phyloP scores from a whole-genome alignment of 2,888 invertebrate genomes.

The Coleophora flavipennella region DNA sequence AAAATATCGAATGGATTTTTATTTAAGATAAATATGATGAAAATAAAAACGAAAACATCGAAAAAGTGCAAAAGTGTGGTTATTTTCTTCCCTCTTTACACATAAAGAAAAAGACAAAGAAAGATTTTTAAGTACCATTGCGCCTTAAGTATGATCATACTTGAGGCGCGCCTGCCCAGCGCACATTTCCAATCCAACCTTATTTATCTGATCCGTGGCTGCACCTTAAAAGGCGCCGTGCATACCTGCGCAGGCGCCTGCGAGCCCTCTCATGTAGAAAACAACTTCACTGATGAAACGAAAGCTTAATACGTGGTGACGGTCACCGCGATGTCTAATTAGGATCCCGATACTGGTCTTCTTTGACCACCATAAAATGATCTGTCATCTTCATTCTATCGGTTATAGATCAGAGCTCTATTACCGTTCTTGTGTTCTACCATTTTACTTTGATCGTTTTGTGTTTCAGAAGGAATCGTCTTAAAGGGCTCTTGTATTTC shows the following conservation, averaged over 20 bases:
- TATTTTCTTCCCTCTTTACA: too few species aligned
- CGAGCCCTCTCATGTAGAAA: slow-evolving; percentile 58
- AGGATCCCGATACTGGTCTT: slow-evolving; percentile 38
- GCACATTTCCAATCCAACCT: too few species aligned
- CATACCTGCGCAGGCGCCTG: slow-evolving; percentile 49
- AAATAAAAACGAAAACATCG: too few species aligned
- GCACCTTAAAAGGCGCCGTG: slow-evolving; percentile 50
- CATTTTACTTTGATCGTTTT: slow-evolving; percentile 1
- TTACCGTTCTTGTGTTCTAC: slow-evolving; percentile 6
- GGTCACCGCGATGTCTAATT: slow-evolving; percentile 67
- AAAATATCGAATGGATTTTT: too few species aligned
- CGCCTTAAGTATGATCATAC: too few species aligned
- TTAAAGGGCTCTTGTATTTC: not conserved
- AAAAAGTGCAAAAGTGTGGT: too few species aligned
- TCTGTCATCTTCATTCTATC: slow-evolving; percentile 7
- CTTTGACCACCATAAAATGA: slow-evolving; percentile 28
- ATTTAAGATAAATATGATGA: too few species aligned
- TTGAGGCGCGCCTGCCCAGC: too few species aligned
- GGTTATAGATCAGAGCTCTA: slow-evolving; percentile 18
- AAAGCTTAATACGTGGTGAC: slow-evolving; percentile 62
- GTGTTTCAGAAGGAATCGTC: not conserved
- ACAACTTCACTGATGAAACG: slow-evolving; percentile 62
- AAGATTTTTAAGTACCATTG: too few species aligned
- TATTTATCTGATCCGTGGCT: too few species aligned
- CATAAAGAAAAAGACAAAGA: too few species aligned